Percentiles rank a stretch among this genome's conserved stretches.
These are phyloP conservation scores for Leucoptera coffeella DNA, from an alignment of 2,888 invertebrate genomes.

Conservation along the genomic window DNA sequence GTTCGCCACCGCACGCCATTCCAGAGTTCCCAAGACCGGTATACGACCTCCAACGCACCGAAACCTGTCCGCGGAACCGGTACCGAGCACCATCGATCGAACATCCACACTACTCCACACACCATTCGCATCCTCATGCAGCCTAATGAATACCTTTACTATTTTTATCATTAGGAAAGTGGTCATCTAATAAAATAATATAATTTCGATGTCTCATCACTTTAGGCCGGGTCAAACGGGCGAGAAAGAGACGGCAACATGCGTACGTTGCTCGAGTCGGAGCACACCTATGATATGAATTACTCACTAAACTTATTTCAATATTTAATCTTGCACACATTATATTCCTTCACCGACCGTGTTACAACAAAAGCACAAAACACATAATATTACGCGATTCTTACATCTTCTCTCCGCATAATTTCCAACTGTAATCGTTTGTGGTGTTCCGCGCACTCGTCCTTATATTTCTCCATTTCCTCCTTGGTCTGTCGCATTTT, in stretches of 20 bases:
- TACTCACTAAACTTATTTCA: slow-evolving; percentile 52
- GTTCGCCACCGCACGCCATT: no score
- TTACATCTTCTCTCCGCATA: slow-evolving; percentile 97
- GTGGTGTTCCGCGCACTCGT: slow-evolving; percentile 94
- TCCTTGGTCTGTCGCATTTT: slow-evolving; percentile 99
- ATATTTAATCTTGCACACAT: no score
- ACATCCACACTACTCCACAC: slow-evolving; percentile 4
- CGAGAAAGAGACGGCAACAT: slow-evolving; percentile 43
- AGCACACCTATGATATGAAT: slow-evolving; percentile 53
- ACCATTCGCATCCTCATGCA: slow-evolving; percentile 4
- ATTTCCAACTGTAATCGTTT: slow-evolving; percentile 93
- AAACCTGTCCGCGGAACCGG: slow-evolving; percentile 44
- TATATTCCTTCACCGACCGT: no score
- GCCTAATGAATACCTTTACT: slow-evolving; percentile 8
- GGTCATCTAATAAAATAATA: slow-evolving; percentile 15
- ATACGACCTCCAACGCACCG: slow-evolving; percentile 42
- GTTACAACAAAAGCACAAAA: slow-evolving; percentile 26
- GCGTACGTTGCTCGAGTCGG: slow-evolving; percentile 52
- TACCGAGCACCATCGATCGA: neutral
- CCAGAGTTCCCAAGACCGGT: slow-evolving; percentile 43
- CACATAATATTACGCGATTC: no score
- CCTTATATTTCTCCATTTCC: slow-evolving; percentile 98
- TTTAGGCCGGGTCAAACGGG: slow-evolving; percentile 14
- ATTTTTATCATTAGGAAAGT: slow-evolving; percentile 14
- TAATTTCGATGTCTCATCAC: slow-evolving; percentile 25